Evolutionary conservation across 2,113 vertebrate genomes (phyloP).

Genomic region (Mus spicilegus): DNA sequence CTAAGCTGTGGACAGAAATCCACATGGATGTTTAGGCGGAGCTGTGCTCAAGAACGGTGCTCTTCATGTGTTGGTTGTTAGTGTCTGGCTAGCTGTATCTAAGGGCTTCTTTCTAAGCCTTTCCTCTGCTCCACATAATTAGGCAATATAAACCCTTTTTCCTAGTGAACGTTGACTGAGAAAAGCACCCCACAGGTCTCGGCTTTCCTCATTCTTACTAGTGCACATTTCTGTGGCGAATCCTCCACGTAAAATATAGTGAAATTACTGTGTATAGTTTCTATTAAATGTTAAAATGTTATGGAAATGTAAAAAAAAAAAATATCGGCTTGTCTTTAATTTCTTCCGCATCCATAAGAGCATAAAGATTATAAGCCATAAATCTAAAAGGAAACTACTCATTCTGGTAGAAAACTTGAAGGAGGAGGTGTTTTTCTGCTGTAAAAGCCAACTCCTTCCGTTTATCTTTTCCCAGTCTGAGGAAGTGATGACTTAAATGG

Average conservation of each 20-base stretch:
- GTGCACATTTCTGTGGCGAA: constrained; percentile 62
- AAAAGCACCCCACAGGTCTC: background rate
- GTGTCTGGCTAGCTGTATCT: background rate
- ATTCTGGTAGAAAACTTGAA: background rate
- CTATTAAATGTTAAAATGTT: constrained; percentile 74
- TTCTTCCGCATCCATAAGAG: background rate
- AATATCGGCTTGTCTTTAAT: constrained; percentile 26
- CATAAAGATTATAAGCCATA: background rate
- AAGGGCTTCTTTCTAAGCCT: background rate
- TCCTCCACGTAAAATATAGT: constrained; percentile 69
- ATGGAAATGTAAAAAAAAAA: constrained; percentile 45
- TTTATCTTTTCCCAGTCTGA: background rate
- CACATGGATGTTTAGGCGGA: background rate
- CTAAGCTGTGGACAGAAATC: background rate
- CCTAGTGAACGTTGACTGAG: background rate
- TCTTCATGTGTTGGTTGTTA: background rate
- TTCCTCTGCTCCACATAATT: constrained; percentile 13
- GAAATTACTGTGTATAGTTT: constrained; percentile 77
- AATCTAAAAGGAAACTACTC: constrained; percentile 12
- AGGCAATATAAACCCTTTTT: background rate
- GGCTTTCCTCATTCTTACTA: constrained; percentile 44
- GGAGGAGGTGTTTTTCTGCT: background rate
- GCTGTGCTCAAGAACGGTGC: background rate
- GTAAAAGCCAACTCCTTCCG: background rate
- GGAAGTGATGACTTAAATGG: constrained; percentile 34